Evolutionary conservation across 2,888 invertebrate genomes (phyloP).

Genomic region (Drosophila kambysellisi): DNA sequence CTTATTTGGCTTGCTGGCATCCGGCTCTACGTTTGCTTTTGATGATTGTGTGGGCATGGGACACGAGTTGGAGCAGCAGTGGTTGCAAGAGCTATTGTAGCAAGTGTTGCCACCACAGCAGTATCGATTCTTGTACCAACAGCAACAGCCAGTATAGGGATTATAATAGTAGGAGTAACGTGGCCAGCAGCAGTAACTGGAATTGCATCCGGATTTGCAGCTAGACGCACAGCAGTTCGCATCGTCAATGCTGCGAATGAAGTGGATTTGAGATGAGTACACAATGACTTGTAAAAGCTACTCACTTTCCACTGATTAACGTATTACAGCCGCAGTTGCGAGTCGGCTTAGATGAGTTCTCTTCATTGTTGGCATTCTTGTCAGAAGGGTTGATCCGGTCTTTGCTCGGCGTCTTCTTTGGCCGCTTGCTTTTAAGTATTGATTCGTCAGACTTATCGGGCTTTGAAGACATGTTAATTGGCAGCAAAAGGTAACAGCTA

Average conservation of each 20-base stretch:
- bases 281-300: not conserved
- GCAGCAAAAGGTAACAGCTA: conserved; percentile 34
- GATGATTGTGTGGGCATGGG: not conserved
- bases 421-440: no score
- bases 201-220: conserved; percentile 13
- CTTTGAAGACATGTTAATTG: conserved; percentile 30
- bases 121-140: conserved; percentile 35
- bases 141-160: conserved; percentile 57
- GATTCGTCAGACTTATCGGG: not conserved
- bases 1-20: not conserved
- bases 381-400: not conserved
- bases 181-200: conserved; percentile 20
- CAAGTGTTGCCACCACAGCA: conserved; percentile 20
- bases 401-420: not conserved
- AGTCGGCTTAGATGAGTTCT: not conserved
- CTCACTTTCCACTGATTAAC: conserved; percentile 23
- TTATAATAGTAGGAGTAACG: conserved; percentile 42
- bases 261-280: no score
- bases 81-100: conserved; percentile 4
- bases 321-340: conserved; percentile 54
- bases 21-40: not conserved
- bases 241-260: conserved; percentile 8
- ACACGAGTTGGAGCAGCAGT: conserved; percentile 15
- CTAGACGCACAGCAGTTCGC: not conserved
- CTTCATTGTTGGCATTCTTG: not conserved